Evolutionary conservation across 2,888 invertebrate species (phyloP), one percentile per base, ranked within the genome.

Genomic region (Microplitis manilae): DNA sequence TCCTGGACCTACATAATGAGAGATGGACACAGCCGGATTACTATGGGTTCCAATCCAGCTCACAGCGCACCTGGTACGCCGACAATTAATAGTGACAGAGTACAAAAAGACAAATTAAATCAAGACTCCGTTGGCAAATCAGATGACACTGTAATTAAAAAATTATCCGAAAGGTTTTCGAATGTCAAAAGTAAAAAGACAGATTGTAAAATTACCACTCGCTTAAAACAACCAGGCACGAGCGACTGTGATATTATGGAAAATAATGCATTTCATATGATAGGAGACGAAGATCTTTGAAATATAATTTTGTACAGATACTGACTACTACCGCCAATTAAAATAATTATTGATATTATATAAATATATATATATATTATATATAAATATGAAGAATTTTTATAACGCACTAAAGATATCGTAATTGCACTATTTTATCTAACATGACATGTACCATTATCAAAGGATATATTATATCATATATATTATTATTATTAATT

Each of bases 191-290:
- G 94, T 40, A 95, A 94, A 89, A 94, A 94, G 85, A 91, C 93
- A 78, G 93, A 93, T 80, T 71, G 81, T 76, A 78, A 76, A 20
- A 83, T 75, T 68, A 68, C 76, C 39, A 77, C 79, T 17, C 80
- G 83, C 68, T 83, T 83, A 81, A 81, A 84, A 50, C 84, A 81
- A 70, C 84, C 82, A 79, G 82, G 82, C 69, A 82, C 81, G 78
- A 84, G 82, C 41, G 83, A 89, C 40, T 92, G 93, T 84, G 95
- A 94, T 85, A 93, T 94, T 81, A 94, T 96, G 79, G 96, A 96
- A 88, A 97, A 97, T 90, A 95, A 96, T 90, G 97, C 97, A 30
- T 98, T 98, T 89, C 96, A 97, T 90, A 97, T 96, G 71, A 98
- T 98, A 83, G 97, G 97, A 4, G 98, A 98, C 87, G 98, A 98